A percentile compares a stretch with the other conserved stretches of the same genome.
phyloP scores from a whole-genome alignment of 2,113 vertebrate species.

The Perca flavescens region DNA sequence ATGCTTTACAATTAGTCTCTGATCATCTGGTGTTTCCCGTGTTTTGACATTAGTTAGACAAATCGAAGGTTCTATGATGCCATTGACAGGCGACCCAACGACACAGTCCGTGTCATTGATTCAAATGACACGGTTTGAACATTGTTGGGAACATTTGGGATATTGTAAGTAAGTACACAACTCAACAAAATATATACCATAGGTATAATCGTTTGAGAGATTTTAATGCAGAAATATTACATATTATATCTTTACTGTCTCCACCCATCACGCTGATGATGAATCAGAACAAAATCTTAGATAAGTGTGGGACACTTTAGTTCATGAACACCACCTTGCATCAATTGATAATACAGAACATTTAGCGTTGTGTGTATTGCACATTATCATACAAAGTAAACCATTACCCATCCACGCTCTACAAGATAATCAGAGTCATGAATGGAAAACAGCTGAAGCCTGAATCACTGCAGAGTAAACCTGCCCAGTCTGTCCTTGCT shows the following conservation, averaged over 20 bases:
- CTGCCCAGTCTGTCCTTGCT: conserved; percentile 48
- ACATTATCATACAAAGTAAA: conserved; percentile 24
- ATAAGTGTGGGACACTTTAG: neutral
- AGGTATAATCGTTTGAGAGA: too few relatives aligned
- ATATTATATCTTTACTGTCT: neutral
- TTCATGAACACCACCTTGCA: conserved; percentile 4
- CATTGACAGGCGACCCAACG: too few relatives aligned
- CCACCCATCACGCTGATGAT: neutral
- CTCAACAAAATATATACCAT: too few relatives aligned
- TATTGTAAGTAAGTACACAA: too few relatives aligned
- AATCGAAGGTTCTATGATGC: too few relatives aligned
- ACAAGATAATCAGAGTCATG: conserved; percentile 41
- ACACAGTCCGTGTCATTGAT: too few relatives aligned
- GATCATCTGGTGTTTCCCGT: too few relatives aligned
- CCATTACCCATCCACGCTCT: conserved; percentile 1
- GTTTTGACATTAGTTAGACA: too few relatives aligned
- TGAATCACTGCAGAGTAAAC: conserved; percentile 51
- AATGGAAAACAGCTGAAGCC: conserved; percentile 48
- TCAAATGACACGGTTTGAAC: too few relatives aligned
- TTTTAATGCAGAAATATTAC: too few relatives aligned
- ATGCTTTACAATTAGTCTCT: too few relatives aligned
- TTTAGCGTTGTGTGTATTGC: neutral
- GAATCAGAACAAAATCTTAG: neutral
- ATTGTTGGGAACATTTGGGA: too few relatives aligned
- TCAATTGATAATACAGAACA: neutral